Evolutionary conservation across 2,797 vertebrate species (phyloP), one percentile per base, ranked within the genome.

Genomic region (Pseudochaenichthys georgianus): DNA sequence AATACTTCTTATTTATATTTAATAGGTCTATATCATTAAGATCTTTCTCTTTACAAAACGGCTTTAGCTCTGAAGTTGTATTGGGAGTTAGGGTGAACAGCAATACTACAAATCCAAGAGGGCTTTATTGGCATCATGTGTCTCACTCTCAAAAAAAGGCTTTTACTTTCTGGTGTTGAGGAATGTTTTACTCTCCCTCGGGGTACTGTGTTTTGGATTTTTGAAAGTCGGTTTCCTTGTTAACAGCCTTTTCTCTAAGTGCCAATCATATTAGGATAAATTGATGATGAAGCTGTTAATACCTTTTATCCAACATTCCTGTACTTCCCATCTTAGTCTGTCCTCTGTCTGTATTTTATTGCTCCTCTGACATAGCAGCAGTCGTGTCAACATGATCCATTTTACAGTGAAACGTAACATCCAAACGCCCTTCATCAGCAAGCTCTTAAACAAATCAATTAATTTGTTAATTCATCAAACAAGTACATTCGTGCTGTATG

Each of bases 391-490:
- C 76, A 7, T 16, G 60, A 80, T 87, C 70, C 75, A 70, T 86
- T 64, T 57, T n/a, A 31, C 73, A 58, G 54, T 48, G 12, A 62
- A 42, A 43, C 7, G 6, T 50, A 53, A 70, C 67, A 21, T 60
- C 54, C 47, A 13, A 60, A 70, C 9, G 38, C 41, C 87, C 86
- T 85, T 84, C 78, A 73, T 73, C 78, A 75, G 70, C 81, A 28
- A 53, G 59, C 83, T 78, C 70, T 86, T 75, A 81, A 64, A 81
- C 59, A 69, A 78, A 82, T 84, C 76, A 59, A 77, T 90, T 81
- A 21, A 83, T 81, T 80, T 85, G 80, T 88, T 89, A 88, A 93
- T 92, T 85, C 85, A 90, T 89, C 82, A 78, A 67, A 70, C 80
- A 55, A 47, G 50, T 46, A 68, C 55, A 43, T 64, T n/a, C 43